A percentile compares a stretch with the other conserved stretches of the same genome.
Conservation (phyloP, 2,113 vertebrate species). For the Camelus dromedarius region DNA sequence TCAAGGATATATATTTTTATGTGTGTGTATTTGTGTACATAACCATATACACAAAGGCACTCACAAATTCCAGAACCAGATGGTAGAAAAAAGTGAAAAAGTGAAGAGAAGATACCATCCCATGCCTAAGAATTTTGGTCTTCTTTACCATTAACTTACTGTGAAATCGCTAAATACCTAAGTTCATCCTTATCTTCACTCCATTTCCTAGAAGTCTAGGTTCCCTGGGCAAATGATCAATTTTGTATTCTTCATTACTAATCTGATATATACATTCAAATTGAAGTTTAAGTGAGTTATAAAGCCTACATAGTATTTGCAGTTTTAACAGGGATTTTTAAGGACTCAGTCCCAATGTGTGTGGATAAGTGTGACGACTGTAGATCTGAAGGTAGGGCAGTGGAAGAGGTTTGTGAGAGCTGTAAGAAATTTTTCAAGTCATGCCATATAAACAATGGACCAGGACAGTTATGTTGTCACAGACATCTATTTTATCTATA, state of each 20-base stretch:
- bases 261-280: not conserved
- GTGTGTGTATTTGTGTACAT: not conserved
- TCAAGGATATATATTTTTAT: not conserved
- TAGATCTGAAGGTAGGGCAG: not conserved
- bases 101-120: not conserved
- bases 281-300: not conserved
- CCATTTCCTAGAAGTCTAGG: not conserved
- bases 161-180: not conserved
- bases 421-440: not conserved
- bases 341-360: not conserved
- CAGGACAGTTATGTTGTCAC: not conserved
- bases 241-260: not conserved
- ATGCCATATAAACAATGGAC: not conserved
- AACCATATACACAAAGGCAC: not conserved
- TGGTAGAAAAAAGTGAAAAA: not conserved
- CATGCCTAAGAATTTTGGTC: not conserved
- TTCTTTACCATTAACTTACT: not conserved
- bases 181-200: not conserved
- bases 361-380: not conserved
- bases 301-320: not conserved
- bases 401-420: not conserved
- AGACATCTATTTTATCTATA: not conserved
- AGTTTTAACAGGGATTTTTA: not conserved
- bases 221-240: not conserved
- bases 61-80: not conserved